Evolutionary conservation across 2,797 vertebrate species (phyloP), one percentile per base, ranked within the genome.

Genomic region (Tarsius wallacei): DNA sequence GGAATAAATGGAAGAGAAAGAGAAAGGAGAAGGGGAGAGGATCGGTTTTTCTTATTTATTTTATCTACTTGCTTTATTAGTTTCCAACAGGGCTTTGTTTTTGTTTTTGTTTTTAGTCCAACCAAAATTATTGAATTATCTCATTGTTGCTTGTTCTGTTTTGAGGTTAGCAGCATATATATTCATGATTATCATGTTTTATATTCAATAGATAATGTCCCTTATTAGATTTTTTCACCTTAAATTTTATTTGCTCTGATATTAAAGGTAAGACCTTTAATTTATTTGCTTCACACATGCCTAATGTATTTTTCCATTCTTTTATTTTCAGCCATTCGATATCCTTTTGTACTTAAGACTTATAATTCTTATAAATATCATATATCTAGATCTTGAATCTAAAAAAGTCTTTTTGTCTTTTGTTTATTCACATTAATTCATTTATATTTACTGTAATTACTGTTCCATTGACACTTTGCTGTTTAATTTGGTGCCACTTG

Each of bases 201-300:
- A 86, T 73, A 28, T 68, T 53, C 66, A 66, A 59, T 21, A 87
- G 10, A 70, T 16, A 81, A 51, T 73, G 47, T 61, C 47, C n/a
- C 64, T 68, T 76, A 33, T 51, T 91, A 89, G n/a, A 49, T n/a
- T 89, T 42, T 91, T 82, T 73, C 31, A 82, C 22, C 53, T 73
- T 91, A 96, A 92, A 76, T 95, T 80, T 16, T 17, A 81, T 55
- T 87, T 93, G 3, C 12, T 49, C 19, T 74, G 3, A 84, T 59
- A 42, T n/a, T 78, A 80, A 73, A 78, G 90, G 16, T 64, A 10
- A 51, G 63, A 53, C 53, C 7, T 68, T n/a, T 85, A 63, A 78
- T 91, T 71, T 78, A 81, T 78, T 81, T 76, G 22, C 7, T 87
- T 92, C 22, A 36, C 55, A 78, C 15, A 78, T 7, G 2, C 28